Evolutionary conservation across 2,888 invertebrate genomes (phyloP).

Genomic region (Monochamus alternatus): DNA sequence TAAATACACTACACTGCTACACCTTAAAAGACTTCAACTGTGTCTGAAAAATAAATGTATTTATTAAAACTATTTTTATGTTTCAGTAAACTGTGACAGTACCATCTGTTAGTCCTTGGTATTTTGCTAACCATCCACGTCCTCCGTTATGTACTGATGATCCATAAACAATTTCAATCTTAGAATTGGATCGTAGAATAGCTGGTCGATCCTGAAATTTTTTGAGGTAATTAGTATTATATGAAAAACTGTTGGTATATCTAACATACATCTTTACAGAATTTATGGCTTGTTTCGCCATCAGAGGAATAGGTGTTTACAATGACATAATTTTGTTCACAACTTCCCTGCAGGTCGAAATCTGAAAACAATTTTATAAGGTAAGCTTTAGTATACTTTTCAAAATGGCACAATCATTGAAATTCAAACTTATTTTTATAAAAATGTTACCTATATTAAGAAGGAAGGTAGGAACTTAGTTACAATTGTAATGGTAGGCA

Average conservation of each 20-base stretch:
- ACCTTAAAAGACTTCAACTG: neutral
- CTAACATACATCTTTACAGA: constrained; percentile 71
- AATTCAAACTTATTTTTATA: neutral
- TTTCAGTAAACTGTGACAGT: neutral
- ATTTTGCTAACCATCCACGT: constrained; percentile 58
- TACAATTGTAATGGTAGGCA: too few relatives aligned
- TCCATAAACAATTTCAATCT: constrained; percentile 53
- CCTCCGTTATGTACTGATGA: constrained; percentile 60
- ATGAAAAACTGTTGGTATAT: neutral
- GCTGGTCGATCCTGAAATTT: constrained; percentile 54
- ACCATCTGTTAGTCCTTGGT: constrained; percentile 53
- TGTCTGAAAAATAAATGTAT: constrained; percentile 6
- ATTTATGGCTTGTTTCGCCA: constrained; percentile 58
- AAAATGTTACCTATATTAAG: too few relatives aligned
- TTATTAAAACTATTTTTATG: neutral
- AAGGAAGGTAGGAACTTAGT: too few relatives aligned
- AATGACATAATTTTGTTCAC: constrained; percentile 78
- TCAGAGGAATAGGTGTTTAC: constrained; percentile 68
- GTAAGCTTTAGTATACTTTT: neutral
- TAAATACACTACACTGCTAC: neutral
- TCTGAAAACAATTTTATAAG: constrained; percentile 70
- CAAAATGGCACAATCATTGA: neutral
- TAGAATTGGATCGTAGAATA: constrained; percentile 53
- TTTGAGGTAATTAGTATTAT: neutral
- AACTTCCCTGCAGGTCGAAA: constrained; percentile 76